These are phyloP conservation scores for Lepidonotus clava DNA, from an alignment of 2,888 invertebrate genomes.

Conservation along the genomic window DNA sequence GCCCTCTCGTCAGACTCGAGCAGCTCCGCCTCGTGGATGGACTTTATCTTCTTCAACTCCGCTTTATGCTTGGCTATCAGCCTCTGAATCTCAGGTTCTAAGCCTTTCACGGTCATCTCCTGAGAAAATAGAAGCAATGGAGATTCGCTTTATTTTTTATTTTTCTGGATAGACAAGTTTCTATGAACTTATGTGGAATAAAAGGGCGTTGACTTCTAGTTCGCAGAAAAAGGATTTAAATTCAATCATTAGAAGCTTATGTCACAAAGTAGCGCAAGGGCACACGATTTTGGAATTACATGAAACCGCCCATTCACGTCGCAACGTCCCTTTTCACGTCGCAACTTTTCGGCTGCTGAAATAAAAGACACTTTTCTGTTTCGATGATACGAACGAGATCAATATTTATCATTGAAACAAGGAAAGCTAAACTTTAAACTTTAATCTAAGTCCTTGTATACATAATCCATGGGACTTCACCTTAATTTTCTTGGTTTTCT, in stretches of 20 bases:
- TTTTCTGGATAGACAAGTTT: no score
- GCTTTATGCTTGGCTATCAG: slow-evolving; percentile 80
- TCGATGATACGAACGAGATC: neutral
- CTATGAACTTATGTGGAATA: no score
- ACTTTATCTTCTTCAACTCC: slow-evolving; percentile 79
- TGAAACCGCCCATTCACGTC: no score
- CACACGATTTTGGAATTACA: no score
- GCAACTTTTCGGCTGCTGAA: no score
- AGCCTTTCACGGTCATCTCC: slow-evolving; percentile 81
- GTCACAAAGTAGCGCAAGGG: no score
- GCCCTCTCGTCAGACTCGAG: slow-evolving; percentile 80
- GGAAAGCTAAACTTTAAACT: neutral
- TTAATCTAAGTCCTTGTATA: neutral
- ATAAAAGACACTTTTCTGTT: neutral
- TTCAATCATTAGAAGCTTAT: no score
- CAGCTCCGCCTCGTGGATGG: slow-evolving; percentile 79
- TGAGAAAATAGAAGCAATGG: slow-evolving; percentile 62
- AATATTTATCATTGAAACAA: neutral
- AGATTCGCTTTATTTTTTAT: no score
- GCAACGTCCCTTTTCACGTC: no score
- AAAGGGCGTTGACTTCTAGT: no score
- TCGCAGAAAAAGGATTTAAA: no score
- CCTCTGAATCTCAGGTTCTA: slow-evolving; percentile 81
- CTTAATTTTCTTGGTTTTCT: slow-evolving; percentile 81
- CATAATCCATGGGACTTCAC: slow-evolving; percentile 63